Evolutionary conservation across 2,113 vertebrate genomes (phyloP).

Genomic region (Cryptotis parvus): DNA sequence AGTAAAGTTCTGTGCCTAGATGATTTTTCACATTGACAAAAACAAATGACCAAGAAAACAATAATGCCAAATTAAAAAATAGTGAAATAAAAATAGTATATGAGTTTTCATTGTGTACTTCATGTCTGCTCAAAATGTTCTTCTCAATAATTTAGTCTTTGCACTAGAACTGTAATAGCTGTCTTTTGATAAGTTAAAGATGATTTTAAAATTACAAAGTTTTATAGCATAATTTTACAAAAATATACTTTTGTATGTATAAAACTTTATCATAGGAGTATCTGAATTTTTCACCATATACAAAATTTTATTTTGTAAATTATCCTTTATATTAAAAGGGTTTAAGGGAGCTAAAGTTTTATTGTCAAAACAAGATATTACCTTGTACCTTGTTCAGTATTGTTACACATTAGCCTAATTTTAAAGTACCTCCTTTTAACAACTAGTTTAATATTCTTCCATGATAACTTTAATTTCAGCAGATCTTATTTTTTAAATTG

Average conservation of each 20-base stretch:
- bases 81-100: not conserved
- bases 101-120: constrained; percentile 33
- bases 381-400: constrained; percentile 81
- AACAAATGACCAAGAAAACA: constrained; percentile 21
- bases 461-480: constrained; percentile 34
- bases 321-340: constrained; percentile 90
- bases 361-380: constrained; percentile 84
- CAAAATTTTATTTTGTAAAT: constrained; percentile 85
- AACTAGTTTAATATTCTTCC: constrained; percentile 43
- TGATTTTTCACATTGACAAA: constrained; percentile 36
- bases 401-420: constrained; percentile 77
- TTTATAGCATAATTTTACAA: constrained; percentile 73
- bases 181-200: constrained; percentile 55
- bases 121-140: not conserved
- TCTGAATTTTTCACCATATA: constrained; percentile 83
- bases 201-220: constrained; percentile 54
- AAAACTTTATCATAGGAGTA: constrained; percentile 79
- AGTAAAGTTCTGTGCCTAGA: not conserved
- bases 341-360: constrained; percentile 82
- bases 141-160: constrained; percentile 76
- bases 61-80: not conserved
- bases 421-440: constrained; percentile 80
- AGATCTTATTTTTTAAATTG: constrained; percentile 15
- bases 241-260: constrained; percentile 74
- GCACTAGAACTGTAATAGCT: constrained; percentile 76